Base-by-base conservation (phyloP, 2,797 vertebrate species). In the Scleropages formosus region DNA sequence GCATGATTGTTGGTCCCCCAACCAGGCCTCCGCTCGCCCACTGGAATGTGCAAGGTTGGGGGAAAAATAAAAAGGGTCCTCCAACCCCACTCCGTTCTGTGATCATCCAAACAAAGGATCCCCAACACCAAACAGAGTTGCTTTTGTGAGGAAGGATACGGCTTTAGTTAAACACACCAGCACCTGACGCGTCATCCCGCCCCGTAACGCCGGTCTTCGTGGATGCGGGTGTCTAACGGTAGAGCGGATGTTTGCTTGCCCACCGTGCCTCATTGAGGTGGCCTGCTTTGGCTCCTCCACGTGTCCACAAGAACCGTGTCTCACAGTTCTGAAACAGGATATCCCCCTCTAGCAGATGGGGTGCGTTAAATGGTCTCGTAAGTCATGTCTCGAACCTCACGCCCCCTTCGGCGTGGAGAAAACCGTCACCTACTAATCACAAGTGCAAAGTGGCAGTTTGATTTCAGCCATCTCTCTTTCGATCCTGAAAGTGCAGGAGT, bases 31-130 rank as follows among this genome's bases (percentile, higher is more conserved):
- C 82, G 78, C 73, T 31, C 20, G 66, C 73, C 75, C 62, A 24
- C 66, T 67, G 82, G 87, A 90, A 89, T 88, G 85, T 87, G 86
- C 83, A 22, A 82, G 84, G 82, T 82, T 83, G 79, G 82, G 81
- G 83, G 85, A n/a, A 86, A 85, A 84, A 82, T 84, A 80, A 82
- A 82, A 86, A 85, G 86, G 83, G 53, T 78, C 80, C 79, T 81
- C 72, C 75, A 79, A 81, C 81, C 72, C 72, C 31, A 76, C 78
- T 80, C 76, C 31, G 6, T 39, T 74, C 82, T 82, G 65, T 24
- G 16, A 24, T 80, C 46, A 72, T 56, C 78, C 80, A 74, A 82
- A 88, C 82, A 88, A 85, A 84, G 80, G 76, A 76, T 87, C 86
- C 77, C 73, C 77, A 86, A 85, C 83, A 79, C 78, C 76, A 75